A percentile compares a stretch with the other conserved stretches of the same genome.
These are phyloP conservation scores for Tolypeutes matacus DNA, from an alignment of 2,797 vertebrate species.

Conservation along the genomic window DNA sequence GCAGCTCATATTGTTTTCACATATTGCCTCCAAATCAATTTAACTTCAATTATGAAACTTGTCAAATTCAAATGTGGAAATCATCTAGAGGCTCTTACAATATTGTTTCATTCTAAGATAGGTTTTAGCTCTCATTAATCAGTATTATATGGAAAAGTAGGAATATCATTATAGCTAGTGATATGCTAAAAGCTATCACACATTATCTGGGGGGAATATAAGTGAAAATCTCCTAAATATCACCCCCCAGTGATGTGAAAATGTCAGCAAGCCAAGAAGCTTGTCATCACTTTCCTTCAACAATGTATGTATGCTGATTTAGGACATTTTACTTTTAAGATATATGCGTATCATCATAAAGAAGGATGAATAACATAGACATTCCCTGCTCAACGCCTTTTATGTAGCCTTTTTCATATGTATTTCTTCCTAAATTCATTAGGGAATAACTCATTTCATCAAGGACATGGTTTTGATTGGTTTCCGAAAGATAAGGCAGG, in stretches of 20 bases:
- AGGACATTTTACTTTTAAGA: neutral
- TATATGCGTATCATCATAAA: neutral
- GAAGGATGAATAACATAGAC: neutral
- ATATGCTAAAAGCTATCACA: neutral
- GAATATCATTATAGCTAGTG: neutral
- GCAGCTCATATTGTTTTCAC: neutral
- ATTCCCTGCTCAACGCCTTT: neutral
- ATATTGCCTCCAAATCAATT: neutral
- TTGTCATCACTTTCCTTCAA: neutral
- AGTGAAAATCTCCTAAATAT: neutral
- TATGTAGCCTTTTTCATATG: conserved; percentile 37
- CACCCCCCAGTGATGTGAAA: neutral
- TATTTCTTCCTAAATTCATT: conserved; percentile 48
- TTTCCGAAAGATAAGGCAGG: conserved; percentile 63
- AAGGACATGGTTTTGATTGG: conserved; percentile 44
- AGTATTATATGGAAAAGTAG: neutral
- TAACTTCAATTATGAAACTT: neutral
- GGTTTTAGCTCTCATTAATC: neutral
- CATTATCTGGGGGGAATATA: neutral
- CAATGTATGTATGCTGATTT: neutral
- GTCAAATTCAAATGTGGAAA: neutral
- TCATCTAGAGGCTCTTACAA: neutral
- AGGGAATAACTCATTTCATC: conserved; percentile 56
- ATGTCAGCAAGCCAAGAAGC: neutral
- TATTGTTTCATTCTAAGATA: neutral